phyloP scores from a whole-genome alignment of 1,140 invertebrate genomes.

The Coelopa frigida region DNA sequence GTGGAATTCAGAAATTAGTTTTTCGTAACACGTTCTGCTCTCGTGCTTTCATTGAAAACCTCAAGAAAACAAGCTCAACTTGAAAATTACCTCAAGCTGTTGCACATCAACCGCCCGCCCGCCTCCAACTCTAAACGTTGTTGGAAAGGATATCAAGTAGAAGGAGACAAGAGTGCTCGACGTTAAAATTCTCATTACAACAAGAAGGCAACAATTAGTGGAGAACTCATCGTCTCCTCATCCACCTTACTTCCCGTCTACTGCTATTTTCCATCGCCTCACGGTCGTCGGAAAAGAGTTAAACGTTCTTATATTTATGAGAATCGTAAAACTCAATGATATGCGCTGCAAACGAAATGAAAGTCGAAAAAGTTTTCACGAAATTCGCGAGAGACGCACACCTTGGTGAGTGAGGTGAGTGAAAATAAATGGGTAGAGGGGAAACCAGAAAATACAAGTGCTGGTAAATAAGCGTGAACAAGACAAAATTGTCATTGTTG shows the following conservation, averaged over 20 bases:
- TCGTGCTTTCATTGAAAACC: conserved; percentile 4
- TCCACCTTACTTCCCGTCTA: no score
- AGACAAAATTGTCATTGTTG: no score
- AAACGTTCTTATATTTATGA: conserved; percentile 44
- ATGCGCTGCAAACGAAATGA: conserved; percentile 42
- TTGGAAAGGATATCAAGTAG: not conserved
- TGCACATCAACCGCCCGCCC: conserved; percentile 7
- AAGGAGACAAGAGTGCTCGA: no score
- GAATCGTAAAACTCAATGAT: conserved; percentile 43
- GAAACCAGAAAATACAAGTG: no score
- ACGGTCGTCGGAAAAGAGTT: conserved; percentile 26
- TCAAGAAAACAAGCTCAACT: conserved; percentile 4
- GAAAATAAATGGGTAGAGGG: no score
- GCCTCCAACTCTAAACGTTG: not conserved
- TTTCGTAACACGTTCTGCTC: no score
- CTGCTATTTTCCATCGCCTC: not conserved
- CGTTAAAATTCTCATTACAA: conserved; percentile 41
- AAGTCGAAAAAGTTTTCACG: no score
- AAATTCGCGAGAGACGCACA: no score
- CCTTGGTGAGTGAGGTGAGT: no score
- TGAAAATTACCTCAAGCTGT: conserved; percentile 14
- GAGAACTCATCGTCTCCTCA: no score
- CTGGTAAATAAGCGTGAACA: no score
- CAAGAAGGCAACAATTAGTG: conserved; percentile 37
- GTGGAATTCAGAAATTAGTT: no score